These are phyloP conservation scores for Stichodactyla helianthus DNA, from an alignment of 64 coral and sea anemone genomes.

Conservation along the genomic window DNA sequence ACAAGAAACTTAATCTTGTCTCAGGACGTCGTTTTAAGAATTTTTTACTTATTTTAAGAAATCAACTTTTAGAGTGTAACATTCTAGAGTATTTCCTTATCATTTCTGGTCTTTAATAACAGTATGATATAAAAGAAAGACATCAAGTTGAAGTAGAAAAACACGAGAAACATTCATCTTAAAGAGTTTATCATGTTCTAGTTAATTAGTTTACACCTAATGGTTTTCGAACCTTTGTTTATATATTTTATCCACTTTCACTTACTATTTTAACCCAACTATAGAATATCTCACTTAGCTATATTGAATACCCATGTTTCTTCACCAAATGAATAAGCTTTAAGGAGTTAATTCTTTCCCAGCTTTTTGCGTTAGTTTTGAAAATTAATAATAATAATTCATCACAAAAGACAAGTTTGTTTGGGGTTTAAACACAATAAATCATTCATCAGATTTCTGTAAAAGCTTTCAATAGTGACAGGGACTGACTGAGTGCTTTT, in stretches of 20 bases:
- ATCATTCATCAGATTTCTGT: not conserved
- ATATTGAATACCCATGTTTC: not conserved
- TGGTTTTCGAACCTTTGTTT: not conserved
- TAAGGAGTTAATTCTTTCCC: not conserved
- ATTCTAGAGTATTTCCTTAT: no score
- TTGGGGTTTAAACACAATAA: not conserved
- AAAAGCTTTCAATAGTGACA: not conserved
- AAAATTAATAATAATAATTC: not conserved
- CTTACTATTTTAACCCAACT: not conserved
- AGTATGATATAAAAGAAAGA: not conserved
- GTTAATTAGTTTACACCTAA: conserved; percentile 3
- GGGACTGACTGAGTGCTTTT: not conserved
- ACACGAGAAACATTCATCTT: not conserved
- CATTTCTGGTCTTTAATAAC: not conserved
- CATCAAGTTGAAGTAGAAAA: not conserved
- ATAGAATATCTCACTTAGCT: not conserved
- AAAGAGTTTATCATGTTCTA: not conserved
- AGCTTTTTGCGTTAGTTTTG: not conserved
- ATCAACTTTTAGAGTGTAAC: no score
- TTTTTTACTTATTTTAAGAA: no score
- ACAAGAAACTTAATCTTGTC: no score
- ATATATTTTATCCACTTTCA: not conserved
- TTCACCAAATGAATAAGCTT: not conserved
- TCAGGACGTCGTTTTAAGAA: no score
- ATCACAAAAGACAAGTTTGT: not conserved